Evolutionary conservation across 92 coral and sea anemone species (phyloP).

Genomic region (Siderastrea siderea): DNA sequence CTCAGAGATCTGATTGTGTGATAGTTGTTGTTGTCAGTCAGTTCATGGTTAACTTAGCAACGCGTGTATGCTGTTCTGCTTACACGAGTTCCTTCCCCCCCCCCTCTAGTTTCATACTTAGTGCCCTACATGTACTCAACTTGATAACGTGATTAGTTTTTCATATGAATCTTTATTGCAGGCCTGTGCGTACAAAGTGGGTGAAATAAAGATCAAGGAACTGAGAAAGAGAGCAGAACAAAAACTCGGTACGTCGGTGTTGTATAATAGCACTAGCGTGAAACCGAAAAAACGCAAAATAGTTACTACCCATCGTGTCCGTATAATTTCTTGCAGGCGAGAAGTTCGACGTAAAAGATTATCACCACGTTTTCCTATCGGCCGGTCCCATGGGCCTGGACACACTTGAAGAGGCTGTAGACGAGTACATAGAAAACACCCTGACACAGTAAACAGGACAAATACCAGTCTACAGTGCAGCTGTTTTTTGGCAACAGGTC

Average conservation of each 20-base stretch:
- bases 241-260: slow-evolving; percentile 79
- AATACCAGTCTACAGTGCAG: background rate
- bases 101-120: background rate
- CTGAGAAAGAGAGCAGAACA: slow-evolving; percentile 81
- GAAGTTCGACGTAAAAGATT: slow-evolving; percentile 84
- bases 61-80: background rate
- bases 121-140: background rate
- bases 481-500: too few relatives aligned
- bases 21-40: too few relatives aligned
- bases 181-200: slow-evolving; percentile 98
- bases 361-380: slow-evolving; percentile 92
- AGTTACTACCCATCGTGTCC: too few relatives aligned
- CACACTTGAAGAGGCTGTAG: slow-evolving; percentile 85
- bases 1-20: too few relatives aligned
- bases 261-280: background rate
- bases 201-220: slow-evolving; percentile 94
- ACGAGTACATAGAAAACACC: slow-evolving; percentile 63
- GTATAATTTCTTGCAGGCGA: slow-evolving; percentile 63
- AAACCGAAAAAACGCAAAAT: too few relatives aligned
- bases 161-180: slow-evolving; percentile 1
- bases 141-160: too few relatives aligned
- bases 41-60: too few relatives aligned
- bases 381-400: slow-evolving; percentile 88
- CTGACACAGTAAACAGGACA: background rate
- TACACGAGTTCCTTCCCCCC: background rate